Percentiles rank a stretch among this genome's conserved stretches.
phyloP scores from a whole-genome alignment of 2,888 invertebrate species.

The Dryomyza anilis region DNA sequence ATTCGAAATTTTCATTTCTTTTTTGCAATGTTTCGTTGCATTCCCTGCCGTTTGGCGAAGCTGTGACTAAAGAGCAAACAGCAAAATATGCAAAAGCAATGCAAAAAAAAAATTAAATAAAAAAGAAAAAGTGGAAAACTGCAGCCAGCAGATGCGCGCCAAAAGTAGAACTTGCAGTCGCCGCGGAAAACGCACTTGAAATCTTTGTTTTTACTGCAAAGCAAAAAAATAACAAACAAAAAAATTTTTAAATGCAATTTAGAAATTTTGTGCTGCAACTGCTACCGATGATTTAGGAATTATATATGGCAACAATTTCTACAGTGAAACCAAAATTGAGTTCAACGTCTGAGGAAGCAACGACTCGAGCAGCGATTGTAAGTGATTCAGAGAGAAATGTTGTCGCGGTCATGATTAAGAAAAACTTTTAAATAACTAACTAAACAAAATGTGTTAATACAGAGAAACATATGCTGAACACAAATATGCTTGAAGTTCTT shows the following conservation, averaged over 20 bases:
- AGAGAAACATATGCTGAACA: too few species aligned
- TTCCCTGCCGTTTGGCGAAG: not conserved
- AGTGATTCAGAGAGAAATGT: too few species aligned
- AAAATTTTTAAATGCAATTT: slow-evolving; percentile 6
- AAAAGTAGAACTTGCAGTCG: slow-evolving; percentile 22
- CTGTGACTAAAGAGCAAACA: not conserved
- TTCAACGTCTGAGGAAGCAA: slow-evolving; percentile 12
- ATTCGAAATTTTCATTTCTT: slow-evolving; percentile 17
- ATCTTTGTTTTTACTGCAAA: too few species aligned
- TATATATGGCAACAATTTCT: not conserved
- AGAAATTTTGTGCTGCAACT: slow-evolving; percentile 4
- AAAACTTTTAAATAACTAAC: too few species aligned
- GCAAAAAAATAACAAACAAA: not conserved
- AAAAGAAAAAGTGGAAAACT: slow-evolving; percentile 52
- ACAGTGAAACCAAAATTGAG: slow-evolving; percentile 8
- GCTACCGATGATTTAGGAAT: not conserved
- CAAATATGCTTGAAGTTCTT: too few species aligned
- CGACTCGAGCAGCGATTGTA: too few species aligned
- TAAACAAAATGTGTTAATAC: too few species aligned
- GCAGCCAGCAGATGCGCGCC: slow-evolving; percentile 16
- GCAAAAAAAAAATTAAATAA: not conserved
- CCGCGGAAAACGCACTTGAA: slow-evolving; percentile 14
- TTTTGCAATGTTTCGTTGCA: not conserved
- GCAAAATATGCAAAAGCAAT: slow-evolving; percentile 1
- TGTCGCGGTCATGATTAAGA: too few species aligned